A percentile compares a stretch with the other conserved stretches of the same genome.
phyloP scores from a whole-genome alignment of 2,113 vertebrate species.

The Charina bottae region DNA sequence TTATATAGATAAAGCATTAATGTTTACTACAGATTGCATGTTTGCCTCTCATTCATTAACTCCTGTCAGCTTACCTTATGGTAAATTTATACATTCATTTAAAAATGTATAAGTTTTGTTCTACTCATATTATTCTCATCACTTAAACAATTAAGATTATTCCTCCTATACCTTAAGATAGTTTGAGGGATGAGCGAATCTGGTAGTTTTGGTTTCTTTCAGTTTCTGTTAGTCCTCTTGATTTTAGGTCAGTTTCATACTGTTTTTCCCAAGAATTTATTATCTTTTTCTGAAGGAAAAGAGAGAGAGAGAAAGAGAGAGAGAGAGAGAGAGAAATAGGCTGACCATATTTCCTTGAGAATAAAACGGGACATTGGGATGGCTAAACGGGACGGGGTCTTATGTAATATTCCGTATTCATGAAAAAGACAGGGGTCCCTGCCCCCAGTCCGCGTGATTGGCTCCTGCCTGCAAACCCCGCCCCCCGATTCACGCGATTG shows the following conservation, averaged over 20 bases:
- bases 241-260: not conserved
- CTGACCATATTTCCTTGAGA: too few relatives aligned
- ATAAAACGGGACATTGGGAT: too few relatives aligned
- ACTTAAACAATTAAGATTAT: not conserved
- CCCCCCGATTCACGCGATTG: too few relatives aligned
- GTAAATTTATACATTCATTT: not conserved
- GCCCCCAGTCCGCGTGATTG: too few relatives aligned
- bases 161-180: not conserved
- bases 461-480: too few relatives aligned
- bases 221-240: not conserved
- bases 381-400: too few relatives aligned
- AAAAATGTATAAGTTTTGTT: not conserved
- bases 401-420: too few relatives aligned
- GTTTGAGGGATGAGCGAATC: not conserved
- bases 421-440: too few relatives aligned
- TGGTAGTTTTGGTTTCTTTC: not conserved
- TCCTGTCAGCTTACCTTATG: not conserved
- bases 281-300: not conserved
- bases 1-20: not conserved
- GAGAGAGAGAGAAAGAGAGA: not conserved
- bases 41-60: not conserved
- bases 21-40: not conserved
- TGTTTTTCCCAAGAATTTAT: not conserved
- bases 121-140: not conserved
- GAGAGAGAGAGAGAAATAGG: too few relatives aligned